A percentile compares a stretch with the other conserved stretches of the same genome.
Evolutionary conservation across 1,140 invertebrate genomes (phyloP).

Genomic region (Plutomurus gul): DNA sequence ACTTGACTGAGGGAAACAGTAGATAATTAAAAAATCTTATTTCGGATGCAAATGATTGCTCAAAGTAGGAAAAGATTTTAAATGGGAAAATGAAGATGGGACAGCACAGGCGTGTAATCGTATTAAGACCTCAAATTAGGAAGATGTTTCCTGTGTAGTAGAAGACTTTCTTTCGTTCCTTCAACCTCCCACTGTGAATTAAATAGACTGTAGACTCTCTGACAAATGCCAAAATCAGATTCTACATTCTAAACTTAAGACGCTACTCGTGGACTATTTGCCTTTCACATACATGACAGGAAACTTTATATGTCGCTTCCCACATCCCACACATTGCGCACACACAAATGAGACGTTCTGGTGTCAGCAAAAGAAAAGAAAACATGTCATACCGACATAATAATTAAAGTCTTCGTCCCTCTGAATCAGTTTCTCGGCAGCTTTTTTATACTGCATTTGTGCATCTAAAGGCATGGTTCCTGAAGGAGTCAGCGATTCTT

Average conservation of each 20-base stretch:
- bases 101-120: not conserved
- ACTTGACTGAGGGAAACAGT: too few relatives aligned
- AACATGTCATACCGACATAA: constrained; percentile 41
- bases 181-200: not conserved
- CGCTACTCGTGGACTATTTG: too few relatives aligned
- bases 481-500: not conserved
- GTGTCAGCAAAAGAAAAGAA: not conserved
- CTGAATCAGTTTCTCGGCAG: constrained; percentile 43
- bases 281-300: too few relatives aligned
- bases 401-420: constrained; percentile 53
- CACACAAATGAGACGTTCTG: not conserved
- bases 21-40: too few relatives aligned
- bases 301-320: too few relatives aligned
- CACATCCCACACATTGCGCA: too few relatives aligned
- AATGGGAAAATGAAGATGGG: not conserved
- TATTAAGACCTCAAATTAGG: not conserved
- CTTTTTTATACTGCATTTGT: constrained; percentile 36
- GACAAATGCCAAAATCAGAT: too few relatives aligned
- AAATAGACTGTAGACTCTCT: too few relatives aligned
- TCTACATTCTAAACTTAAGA: too few relatives aligned
- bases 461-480: not conserved
- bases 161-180: too few relatives aligned
- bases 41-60: too few relatives aligned
- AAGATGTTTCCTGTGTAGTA: too few relatives aligned
- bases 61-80: not conserved